Evolutionary conservation across 2,113 vertebrate genomes (phyloP).

Genomic region (Rhinogobius similis): DNA sequence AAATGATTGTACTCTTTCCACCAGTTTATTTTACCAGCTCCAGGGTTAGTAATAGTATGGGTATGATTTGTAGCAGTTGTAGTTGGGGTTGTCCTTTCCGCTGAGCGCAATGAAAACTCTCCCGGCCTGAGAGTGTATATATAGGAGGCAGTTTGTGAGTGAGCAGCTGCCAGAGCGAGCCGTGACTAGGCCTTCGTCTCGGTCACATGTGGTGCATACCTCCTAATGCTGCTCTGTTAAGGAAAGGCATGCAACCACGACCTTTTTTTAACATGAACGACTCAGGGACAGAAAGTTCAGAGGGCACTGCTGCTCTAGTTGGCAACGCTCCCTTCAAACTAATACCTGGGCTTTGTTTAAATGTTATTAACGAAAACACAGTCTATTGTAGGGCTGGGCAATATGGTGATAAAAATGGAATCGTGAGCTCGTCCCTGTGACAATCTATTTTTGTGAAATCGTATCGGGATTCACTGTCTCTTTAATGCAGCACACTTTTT

Average conservation of each 20-base stretch:
- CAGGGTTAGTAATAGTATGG: no score
- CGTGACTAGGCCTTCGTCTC: not conserved
- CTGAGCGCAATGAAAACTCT: not conserved
- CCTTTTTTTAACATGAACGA: conserved; percentile 61
- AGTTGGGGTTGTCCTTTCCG: conserved; percentile 8
- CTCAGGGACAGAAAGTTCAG: not conserved
- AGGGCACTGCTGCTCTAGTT: not conserved
- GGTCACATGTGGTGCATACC: conserved; percentile 44
- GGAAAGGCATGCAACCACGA: conserved; percentile 69
- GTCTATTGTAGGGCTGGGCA: no score
- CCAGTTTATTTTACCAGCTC: no score
- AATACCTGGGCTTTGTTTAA: not conserved
- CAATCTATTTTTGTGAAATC: no score
- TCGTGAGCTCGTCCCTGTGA: no score
- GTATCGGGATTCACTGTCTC: no score
- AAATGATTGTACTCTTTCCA: no score
- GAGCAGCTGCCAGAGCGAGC: conserved; percentile 8
- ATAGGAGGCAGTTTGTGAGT: not conserved
- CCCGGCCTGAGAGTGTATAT: not conserved
- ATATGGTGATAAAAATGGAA: no score
- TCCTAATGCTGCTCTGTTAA: conserved; percentile 52
- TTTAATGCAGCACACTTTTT: no score
- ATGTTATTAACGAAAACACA: not conserved
- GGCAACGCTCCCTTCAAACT: not conserved
- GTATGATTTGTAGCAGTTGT: no score